These are phyloP conservation scores for Tangara arthus DNA, from an alignment of 2,797 vertebrate genomes.

Conservation along the genomic window DNA sequence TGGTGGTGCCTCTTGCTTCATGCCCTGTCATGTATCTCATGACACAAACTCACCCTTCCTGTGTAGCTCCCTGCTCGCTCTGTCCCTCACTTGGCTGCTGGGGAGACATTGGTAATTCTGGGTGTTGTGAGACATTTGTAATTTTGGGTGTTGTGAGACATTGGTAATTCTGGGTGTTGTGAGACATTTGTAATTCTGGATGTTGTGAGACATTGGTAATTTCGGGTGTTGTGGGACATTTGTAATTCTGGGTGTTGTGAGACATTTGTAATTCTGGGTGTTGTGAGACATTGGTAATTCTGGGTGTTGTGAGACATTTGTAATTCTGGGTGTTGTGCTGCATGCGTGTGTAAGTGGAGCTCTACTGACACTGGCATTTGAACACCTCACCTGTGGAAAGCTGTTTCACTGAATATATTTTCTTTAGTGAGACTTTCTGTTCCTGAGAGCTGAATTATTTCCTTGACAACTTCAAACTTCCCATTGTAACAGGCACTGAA, in stretches of 20 bases:
- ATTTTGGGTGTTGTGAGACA: too few relatives aligned
- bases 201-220: too few relatives aligned
- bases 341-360: neutral
- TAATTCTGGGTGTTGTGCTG: accelerated
- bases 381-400: conserved; percentile 88
- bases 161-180: too few relatives aligned
- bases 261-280: neutral
- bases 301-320: neutral
- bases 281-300: neutral
- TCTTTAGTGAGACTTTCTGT: conserved; percentile 93
- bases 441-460: conserved; percentile 87
- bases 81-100: neutral
- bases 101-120: neutral
- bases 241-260: too few relatives aligned
- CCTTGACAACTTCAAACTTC: conserved; percentile 86
- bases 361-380: neutral
- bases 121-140: too few relatives aligned
- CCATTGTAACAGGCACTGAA: conserved; percentile 91
- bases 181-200: neutral
- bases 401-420: conserved; percentile 96
- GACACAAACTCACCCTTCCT: neutral
- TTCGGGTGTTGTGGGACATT: too few relatives aligned
- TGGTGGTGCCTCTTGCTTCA: neutral
- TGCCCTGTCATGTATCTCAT: neutral
- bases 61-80: neutral